Evolutionary conservation across 2,797 vertebrate species (phyloP).

Genomic region (Ambastaia sidthimunki): DNA sequence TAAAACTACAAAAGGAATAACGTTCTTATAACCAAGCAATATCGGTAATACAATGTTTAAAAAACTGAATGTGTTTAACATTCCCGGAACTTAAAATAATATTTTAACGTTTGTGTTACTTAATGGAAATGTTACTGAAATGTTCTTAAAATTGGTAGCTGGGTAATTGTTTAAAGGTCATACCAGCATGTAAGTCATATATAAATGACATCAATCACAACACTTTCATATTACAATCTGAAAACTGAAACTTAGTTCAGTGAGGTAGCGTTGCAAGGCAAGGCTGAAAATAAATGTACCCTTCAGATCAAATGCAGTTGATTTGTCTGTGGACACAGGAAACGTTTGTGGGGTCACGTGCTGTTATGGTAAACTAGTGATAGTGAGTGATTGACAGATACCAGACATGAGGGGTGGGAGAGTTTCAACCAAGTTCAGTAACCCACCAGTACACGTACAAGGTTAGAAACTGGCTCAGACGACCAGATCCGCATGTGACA

Average conservation of each 20-base stretch:
- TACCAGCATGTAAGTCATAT: not conserved
- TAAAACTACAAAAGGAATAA: no score
- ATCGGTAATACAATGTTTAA: no score
- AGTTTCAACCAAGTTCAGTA: not conserved
- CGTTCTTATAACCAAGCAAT: no score
- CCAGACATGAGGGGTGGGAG: constrained; percentile 35
- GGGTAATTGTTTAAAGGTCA: not conserved
- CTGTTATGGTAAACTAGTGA: constrained; percentile 61
- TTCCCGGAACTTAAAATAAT: no score
- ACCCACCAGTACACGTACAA: constrained; percentile 1
- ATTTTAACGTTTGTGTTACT: no score
- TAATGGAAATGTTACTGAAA: no score
- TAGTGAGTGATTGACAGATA: constrained; percentile 68
- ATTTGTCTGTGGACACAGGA: constrained; percentile 66
- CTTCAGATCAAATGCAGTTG: constrained; percentile 51
- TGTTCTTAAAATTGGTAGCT: no score
- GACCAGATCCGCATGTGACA: not conserved
- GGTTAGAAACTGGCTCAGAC: constrained; percentile 10
- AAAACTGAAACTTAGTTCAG: not conserved
- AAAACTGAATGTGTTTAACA: no score
- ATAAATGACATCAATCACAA: not conserved
- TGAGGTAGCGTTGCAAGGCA: not conserved
- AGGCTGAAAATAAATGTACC: not conserved
- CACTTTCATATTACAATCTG: not conserved
- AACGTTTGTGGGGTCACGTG: constrained; percentile 57